Evolutionary conservation across 2,113 vertebrate species (phyloP), one percentile per base, ranked within the genome.

Genomic region (Pachyramphus minor): DNA sequence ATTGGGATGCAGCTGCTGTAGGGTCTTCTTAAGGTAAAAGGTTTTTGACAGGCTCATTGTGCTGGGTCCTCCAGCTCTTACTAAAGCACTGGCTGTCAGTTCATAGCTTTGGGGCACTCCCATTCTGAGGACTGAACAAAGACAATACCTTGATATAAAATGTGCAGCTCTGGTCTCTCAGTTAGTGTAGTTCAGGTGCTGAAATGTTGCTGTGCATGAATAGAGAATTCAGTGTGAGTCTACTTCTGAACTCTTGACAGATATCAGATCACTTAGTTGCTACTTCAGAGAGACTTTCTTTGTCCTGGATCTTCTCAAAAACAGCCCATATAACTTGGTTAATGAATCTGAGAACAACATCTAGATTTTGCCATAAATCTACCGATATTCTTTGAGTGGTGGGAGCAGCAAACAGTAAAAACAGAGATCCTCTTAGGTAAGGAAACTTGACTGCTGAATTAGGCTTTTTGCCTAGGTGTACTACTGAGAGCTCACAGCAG

Each of bases 341-440:
- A 66, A 44, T 16, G 62, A 72, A 84, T 31, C 31, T 68, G 58
- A 77, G 64, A 80, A 27, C 27, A 55, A 8, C 22, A 31, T 35
- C 6, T 56, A 21, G 68, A 11, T 44, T 77, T 77, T 77, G 31
- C 18, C 5, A 1, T 44, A 33, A 33, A 66, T 81, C n/a, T 71
- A 23, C 24, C 56, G 60, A 8, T 88, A 20, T 5, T 67, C 52
- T 75, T 37, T 20, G 25, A 12, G 56, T 55, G 37, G 23, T 75
- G 35, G 47, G 64, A 68, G 50, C 45, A 89, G 89, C 55, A 39
- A 56, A 42, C 19, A 71, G 76, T 52, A 44, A 49, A 79, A 63
- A 0, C 15, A 62, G 42, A 16, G 41, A 19, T 71, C 23, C 31
- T 55, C 27, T 39, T 47, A 3, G 19, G 0, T 10, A 15, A 27